Evolutionary conservation across 2,113 vertebrate species (phyloP), one percentile per base, ranked within the genome.

Genomic region (Pollachius pollachius): DNA sequence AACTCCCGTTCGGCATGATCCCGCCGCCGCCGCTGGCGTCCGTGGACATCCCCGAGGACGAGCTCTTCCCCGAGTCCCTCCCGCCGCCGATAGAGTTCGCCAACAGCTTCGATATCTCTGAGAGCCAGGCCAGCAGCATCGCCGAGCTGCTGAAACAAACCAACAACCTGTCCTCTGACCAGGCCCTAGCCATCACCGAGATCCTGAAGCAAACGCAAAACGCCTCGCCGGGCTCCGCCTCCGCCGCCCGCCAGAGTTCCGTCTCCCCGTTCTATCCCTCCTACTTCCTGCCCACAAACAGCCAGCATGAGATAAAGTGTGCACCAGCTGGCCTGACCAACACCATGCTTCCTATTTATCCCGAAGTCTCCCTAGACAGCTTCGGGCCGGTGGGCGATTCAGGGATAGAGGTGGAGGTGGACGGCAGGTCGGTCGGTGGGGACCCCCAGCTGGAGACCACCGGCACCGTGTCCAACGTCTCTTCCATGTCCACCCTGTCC

Each of bases 401-500:
- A 0, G 95, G 95, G 78, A 95, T 96, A 12, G 95, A 96, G 70
- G 74, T 56, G 89, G 94, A 94, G 87, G 91, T 88, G 7, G 95
- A 96, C 88, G 95, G 95, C 80, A 91, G 95, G 62, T 94, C 94
- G 23, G 23, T 23, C 76, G 90, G 94, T 85, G 95, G 95, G 34
- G 94, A 96, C 89, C 94, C 94, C 85, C 95, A 94, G 76, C 87
- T 95, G 76, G 95, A 96, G 91, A 96, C 95, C 73, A 96, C 95
- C 87, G 96, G 95, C 93, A 96, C 94, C 76, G 89, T 96, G 87
- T 96, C 95, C 91, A 96, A 95, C 0, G 94, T 96, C 89, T 96
- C 95, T 87, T 95, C 94, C 87, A 95, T 96, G 91, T 96, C 95
- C 85, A 96, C 95, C 69, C 90, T 96, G 77, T 96, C 95, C 41